Conservation (phyloP, 2,888 invertebrate species). For the Ormyrus rosae region DNA sequence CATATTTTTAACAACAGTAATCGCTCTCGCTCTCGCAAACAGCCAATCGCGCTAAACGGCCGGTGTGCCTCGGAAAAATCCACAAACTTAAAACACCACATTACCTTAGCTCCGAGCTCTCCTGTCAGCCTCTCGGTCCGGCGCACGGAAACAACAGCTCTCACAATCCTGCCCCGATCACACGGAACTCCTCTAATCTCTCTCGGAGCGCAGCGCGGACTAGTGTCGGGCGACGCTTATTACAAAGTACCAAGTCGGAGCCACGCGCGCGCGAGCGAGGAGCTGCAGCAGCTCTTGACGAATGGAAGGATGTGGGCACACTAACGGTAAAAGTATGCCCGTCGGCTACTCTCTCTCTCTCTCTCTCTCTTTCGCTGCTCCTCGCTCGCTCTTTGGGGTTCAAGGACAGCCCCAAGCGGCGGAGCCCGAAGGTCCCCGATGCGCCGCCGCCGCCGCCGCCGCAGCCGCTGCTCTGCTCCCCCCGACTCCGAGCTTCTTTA, state of each 20-base stretch:
- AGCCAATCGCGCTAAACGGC: too few species aligned
- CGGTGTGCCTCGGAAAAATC: too few species aligned
- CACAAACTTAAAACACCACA: too few species aligned
- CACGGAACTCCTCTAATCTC: neutral
- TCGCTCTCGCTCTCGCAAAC: too few species aligned
- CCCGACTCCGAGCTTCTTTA: neutral
- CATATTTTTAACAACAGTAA: too few species aligned
- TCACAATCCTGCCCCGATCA: too few species aligned
- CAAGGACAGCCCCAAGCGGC: conserved; percentile 69
- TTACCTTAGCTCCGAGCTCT: too few species aligned
- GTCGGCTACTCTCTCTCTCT: conserved; percentile 59
- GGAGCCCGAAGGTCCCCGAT: conserved; percentile 45
- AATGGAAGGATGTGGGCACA: conserved; percentile 71
- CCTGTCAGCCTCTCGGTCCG: too few species aligned
- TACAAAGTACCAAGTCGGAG: neutral
- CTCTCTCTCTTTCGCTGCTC: conserved; percentile 3
- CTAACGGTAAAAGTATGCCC: conserved; percentile 70
- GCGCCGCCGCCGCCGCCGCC: conserved; percentile 3
- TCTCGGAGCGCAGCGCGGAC: neutral
- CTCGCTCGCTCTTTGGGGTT: conserved; percentile 65
- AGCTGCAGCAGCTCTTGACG: conserved; percentile 61
- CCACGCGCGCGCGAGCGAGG: neutral
- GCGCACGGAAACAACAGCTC: too few species aligned
- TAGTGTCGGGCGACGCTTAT: neutral
- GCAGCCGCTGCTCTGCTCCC: neutral